Conservation (phyloP, 1,140 invertebrate species). For the Brachionus koreanus region DNA sequence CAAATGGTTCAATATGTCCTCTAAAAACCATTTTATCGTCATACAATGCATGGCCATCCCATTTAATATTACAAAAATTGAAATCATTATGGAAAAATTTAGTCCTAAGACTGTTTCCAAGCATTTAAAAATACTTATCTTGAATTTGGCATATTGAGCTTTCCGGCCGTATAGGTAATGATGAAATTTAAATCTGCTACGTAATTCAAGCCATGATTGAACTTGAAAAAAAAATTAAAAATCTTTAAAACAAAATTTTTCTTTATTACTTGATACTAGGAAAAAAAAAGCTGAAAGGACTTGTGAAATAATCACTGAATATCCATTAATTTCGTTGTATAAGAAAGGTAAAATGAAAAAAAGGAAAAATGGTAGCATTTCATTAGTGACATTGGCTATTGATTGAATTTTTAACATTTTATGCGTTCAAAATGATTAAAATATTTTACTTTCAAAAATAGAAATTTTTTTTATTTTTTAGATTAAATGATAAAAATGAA, state of each 20-base stretch:
- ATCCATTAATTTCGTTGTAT: slow-evolving; percentile 9
- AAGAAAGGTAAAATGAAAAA: background rate
- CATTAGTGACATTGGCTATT: background rate
- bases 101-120: background rate
- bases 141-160: background rate
- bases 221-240: background rate
- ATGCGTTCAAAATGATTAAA: background rate
- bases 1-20: background rate
- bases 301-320: background rate
- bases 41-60: background rate
- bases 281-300: background rate
- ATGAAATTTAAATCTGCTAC: background rate
- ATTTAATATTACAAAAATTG: background rate
- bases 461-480: background rate
- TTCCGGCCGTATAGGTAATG: background rate
- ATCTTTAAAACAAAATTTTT: background rate
- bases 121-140: background rate
- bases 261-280: background rate
- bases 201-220: slow-evolving; percentile 6
- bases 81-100: background rate
- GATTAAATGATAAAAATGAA: background rate
- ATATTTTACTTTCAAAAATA: background rate
- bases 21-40: slow-evolving; percentile 20
- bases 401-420: background rate
- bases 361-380: background rate